Conservation (phyloP, 2,113 vertebrate genomes). For the Psittacara wagleri region DNA sequence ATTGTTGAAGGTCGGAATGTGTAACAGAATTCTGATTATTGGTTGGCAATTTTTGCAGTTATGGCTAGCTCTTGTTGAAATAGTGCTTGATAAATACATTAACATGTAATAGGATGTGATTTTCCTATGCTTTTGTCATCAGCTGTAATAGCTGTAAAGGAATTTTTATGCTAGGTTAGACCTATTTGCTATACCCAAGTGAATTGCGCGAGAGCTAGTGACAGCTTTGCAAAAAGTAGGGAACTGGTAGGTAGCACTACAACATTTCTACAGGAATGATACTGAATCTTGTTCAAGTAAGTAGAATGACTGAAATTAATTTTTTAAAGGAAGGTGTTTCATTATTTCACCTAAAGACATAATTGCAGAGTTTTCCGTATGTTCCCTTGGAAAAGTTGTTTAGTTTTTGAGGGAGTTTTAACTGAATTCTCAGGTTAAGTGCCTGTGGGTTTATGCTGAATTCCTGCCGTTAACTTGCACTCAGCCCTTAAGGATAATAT, state of each 20-base stretch:
- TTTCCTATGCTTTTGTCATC: not conserved
- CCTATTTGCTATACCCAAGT: not conserved
- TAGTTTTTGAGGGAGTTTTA: not conserved
- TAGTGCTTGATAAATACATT: not conserved
- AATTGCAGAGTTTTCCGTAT: not conserved
- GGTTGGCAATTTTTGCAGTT: not conserved
- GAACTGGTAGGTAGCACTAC: not conserved
- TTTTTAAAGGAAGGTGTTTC: not conserved
- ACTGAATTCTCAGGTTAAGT: not conserved
- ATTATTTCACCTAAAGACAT: not conserved
- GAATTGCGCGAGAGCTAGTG: not conserved
- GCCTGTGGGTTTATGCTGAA: not conserved
- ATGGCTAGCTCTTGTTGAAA: not conserved
- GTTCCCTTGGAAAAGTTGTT: not conserved
- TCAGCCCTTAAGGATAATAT: not conserved
- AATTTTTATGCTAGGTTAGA: not conserved
- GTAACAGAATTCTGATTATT: not conserved
- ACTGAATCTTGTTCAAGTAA: not conserved
- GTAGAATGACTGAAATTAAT: not conserved
- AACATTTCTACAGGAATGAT: not conserved
- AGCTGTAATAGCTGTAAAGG: not conserved
- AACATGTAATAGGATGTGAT: not conserved
- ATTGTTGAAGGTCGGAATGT: not conserved
- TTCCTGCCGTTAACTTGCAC: not conserved
- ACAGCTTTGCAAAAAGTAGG: not conserved